Percentiles rank a stretch among this genome's conserved stretches.
These are phyloP conservation scores for Chelidonichthys spinosus DNA, from an alignment of 2,797 vertebrate species.

Conservation along the genomic window DNA sequence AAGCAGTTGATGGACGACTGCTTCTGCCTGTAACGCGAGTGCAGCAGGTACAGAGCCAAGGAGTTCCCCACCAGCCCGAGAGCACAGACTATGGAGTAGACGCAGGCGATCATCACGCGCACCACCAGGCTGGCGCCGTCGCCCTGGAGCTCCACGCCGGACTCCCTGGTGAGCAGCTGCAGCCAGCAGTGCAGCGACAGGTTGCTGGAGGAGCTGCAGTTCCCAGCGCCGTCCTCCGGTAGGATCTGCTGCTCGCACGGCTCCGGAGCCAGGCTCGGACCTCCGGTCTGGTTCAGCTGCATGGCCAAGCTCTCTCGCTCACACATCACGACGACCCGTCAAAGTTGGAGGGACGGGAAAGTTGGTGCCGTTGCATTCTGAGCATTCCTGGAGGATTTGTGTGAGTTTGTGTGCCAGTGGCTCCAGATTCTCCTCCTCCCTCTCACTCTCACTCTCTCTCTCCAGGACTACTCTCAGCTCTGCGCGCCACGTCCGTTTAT, in stretches of 20 bases:
- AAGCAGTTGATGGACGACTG: constrained; percentile 84
- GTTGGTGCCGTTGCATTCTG: constrained; percentile 5
- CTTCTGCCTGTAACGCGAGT: constrained; percentile 84
- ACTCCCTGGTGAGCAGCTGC: constrained; percentile 82
- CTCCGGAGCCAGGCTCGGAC: constrained; percentile 73
- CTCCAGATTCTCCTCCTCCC: constrained; percentile 31
- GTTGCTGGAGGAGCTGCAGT: constrained; percentile 74
- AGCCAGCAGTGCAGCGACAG: constrained; percentile 86
- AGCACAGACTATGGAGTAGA: constrained; percentile 86
- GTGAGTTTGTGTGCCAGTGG: constrained; percentile 22
- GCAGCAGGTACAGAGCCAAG: constrained; percentile 85
- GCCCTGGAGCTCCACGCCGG: constrained; percentile 78
- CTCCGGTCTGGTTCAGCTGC: constrained; percentile 78
- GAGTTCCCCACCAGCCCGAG: constrained; percentile 86
- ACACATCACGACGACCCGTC: constrained; percentile 31
- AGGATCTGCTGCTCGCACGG: constrained; percentile 72
- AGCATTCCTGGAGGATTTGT: constrained; percentile 5
- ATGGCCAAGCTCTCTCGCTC: constrained; percentile 61
- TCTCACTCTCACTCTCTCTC: constrained; percentile 21
- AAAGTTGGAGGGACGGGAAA: constrained; percentile 51
- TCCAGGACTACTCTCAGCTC: constrained; percentile 54
- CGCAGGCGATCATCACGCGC: constrained; percentile 83
- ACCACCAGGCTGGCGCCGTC: constrained; percentile 80
- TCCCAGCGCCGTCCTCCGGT: constrained; percentile 71
- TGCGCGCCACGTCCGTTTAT: constrained; percentile 78